These are phyloP conservation scores for Caenorhabditis macrosperma DNA, from an alignment of 2,888 invertebrate genomes.

Conservation along the genomic window DNA sequence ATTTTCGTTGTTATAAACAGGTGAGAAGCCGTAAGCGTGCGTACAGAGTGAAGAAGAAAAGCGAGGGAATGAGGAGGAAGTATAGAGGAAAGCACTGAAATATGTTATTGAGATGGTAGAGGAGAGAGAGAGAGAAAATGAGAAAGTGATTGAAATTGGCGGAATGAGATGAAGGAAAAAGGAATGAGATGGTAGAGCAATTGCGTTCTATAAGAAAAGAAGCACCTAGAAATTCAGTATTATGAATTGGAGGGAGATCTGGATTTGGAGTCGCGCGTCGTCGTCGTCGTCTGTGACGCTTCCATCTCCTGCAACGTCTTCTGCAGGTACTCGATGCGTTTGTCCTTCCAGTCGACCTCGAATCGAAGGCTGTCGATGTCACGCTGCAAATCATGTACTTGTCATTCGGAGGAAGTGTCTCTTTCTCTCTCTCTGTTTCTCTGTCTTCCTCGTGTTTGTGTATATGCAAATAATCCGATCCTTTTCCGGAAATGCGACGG, in stretches of 20 bases:
- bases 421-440: background rate
- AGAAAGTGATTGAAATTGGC: background rate
- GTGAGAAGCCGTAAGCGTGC: constrained; percentile 35
- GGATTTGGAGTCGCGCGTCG: constrained; percentile 1
- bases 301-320: constrained; percentile 60
- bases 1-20: constrained; percentile 15
- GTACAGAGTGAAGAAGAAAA: constrained; percentile 12
- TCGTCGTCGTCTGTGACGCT: constrained; percentile 1
- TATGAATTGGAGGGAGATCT: constrained; percentile 25
- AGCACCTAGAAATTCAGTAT: constrained; percentile 8
- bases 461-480: constrained; percentile 51
- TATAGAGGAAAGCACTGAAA: constrained; percentile 26
- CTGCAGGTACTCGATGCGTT: constrained; percentile 69
- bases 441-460: background rate
- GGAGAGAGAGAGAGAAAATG: constrained; percentile 11
- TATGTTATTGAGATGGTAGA: constrained; percentile 28
- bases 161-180: constrained; percentile 8
- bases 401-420: background rate
- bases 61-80: constrained; percentile 26
- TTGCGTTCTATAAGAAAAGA: background rate
- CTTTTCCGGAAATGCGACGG: constrained; percentile 41
- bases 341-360: constrained; percentile 75
- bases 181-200: background rate
- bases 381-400: constrained; percentile 56
- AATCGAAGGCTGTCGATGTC: constrained; percentile 69